phyloP scores from a whole-genome alignment of 1,140 invertebrate species.

The Trachymyrmex septentrionalis region DNA sequence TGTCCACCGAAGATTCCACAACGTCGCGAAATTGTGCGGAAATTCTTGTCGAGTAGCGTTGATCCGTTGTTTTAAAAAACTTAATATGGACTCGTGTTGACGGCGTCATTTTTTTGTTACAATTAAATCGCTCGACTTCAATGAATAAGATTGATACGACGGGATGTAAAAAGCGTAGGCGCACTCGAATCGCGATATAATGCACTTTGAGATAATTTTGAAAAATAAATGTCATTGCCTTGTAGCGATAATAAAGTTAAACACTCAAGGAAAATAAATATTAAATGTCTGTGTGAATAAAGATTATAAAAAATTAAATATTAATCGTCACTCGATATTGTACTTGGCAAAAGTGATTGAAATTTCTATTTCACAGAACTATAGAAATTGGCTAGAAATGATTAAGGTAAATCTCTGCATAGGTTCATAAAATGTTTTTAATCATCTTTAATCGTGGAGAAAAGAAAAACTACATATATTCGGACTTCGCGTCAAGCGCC shows the following conservation, averaged over 20 bases:
- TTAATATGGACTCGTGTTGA: slow-evolving; percentile 38
- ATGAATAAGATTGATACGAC: neutral
- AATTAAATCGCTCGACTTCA: slow-evolving; percentile 27
- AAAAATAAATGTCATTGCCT: neutral
- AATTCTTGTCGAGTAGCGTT: slow-evolving; percentile 44
- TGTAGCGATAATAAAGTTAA: neutral
- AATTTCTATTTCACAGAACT: neutral
- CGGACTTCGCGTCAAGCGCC: neutral
- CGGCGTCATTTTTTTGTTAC: slow-evolving; percentile 36
- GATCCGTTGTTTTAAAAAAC: slow-evolving; percentile 45
- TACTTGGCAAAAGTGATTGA: neutral
- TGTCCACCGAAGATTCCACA: slow-evolving; percentile 82
- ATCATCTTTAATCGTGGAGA: neutral
- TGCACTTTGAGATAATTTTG: neutral
- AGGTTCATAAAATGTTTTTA: neutral
- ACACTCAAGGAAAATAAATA: neutral
- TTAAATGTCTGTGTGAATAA: neutral
- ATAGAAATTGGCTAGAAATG: neutral
- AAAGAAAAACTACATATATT: neutral
- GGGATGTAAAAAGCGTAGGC: slow-evolving; percentile 27
- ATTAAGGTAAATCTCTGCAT: neutral
- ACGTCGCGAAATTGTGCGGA: slow-evolving; percentile 73
- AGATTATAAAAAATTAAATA: neutral
- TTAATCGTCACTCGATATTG: neutral
- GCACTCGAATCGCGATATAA: slow-evolving; percentile 46